phyloP scores from a whole-genome alignment of 2,113 vertebrate species.

The human region DNA sequence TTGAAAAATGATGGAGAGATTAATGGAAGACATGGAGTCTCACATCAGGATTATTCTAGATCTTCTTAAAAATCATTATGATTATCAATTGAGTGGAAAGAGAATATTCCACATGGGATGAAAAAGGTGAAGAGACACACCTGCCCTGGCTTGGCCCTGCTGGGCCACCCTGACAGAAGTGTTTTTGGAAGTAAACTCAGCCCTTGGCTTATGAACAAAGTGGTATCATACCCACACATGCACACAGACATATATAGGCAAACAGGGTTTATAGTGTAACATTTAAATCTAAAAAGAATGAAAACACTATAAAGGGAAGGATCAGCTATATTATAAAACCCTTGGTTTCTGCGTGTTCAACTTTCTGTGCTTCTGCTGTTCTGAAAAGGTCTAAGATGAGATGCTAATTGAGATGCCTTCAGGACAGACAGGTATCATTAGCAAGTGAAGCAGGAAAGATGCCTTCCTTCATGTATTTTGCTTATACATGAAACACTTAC shows the following conservation, averaged over 20 bases:
- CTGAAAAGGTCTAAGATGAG: too few relatives aligned
- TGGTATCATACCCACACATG: background rate
- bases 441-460: background rate
- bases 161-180: background rate
- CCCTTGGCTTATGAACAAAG: background rate
- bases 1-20: background rate
- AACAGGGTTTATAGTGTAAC: background rate
- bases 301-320: background rate
- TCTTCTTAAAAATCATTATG: background rate
- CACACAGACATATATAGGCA: background rate
- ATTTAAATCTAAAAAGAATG: background rate
- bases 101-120: background rate
- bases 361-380: background rate
- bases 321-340: background rate
- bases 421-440: background rate
- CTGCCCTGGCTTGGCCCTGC: too few relatives aligned
- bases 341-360: background rate
- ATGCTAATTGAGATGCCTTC: accelerated
- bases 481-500: background rate
- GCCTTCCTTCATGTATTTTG: background rate
- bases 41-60: background rate
- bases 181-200: background rate
- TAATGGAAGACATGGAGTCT: background rate
- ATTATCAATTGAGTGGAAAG: background rate
- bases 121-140: background rate